Evolutionary conservation across 1,140 invertebrate genomes (phyloP).

Genomic region (Aethina tumida): DNA sequence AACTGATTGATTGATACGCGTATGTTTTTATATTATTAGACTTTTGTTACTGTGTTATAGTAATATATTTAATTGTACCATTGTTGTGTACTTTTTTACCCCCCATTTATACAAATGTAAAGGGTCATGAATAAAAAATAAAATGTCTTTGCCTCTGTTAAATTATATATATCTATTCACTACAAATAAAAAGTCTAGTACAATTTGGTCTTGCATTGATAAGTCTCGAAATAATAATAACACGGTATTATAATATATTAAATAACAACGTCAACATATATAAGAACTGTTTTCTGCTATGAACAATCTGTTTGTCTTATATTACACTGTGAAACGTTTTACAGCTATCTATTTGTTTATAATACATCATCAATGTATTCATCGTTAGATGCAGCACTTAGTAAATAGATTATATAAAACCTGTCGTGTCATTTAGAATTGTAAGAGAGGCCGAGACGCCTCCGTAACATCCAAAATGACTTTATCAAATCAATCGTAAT

Average conservation of each 20-base stretch:
- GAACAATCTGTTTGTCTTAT: slow-evolving; percentile 8
- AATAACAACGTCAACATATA: slow-evolving; percentile 18
- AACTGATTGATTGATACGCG: too few relatives aligned
- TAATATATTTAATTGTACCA: too few relatives aligned
- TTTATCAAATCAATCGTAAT: slow-evolving; percentile 3
- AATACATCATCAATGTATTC: slow-evolving; percentile 12
- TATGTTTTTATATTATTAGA: too few relatives aligned
- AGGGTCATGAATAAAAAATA: too few relatives aligned
- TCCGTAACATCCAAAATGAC: not conserved
- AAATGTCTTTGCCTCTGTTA: too few relatives aligned
- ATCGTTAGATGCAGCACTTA: slow-evolving; percentile 1
- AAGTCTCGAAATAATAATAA: slow-evolving; percentile 13
- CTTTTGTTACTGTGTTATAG: too few relatives aligned
- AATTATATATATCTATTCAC: too few relatives aligned
- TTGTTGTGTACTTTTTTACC: too few relatives aligned
- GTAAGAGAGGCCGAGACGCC: not conserved
- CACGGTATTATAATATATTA: slow-evolving; percentile 9
- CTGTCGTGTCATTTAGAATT: not conserved
- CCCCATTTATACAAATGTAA: too few relatives aligned
- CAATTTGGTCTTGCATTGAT: slow-evolving; percentile 17
- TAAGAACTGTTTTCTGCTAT: slow-evolving; percentile 6
- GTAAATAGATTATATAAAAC: slow-evolving; percentile 6
- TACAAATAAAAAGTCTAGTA: slow-evolving; percentile 14
- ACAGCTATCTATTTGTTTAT: slow-evolving; percentile 10
- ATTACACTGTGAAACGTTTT: slow-evolving; percentile 5